Percentiles rank a stretch among this genome's conserved stretches.
Evolutionary conservation across 23 tunicate species (phyloP).

Genomic region (Styela plicata): DNA sequence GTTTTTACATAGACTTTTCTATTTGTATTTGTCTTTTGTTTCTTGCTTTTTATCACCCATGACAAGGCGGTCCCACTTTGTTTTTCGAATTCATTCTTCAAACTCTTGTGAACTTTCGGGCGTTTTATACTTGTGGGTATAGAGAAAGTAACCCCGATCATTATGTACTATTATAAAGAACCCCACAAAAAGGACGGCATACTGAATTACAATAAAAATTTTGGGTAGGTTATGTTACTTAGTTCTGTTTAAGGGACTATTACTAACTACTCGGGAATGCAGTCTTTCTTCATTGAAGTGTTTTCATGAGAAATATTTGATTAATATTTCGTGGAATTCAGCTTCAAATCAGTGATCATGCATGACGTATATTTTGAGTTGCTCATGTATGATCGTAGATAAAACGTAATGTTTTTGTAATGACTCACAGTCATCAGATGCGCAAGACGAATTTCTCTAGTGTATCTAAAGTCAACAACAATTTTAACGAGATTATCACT

Average conservation of each 20-base stretch:
- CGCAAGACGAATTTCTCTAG: neutral
- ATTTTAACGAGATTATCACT: neutral
- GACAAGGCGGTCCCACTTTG: neutral
- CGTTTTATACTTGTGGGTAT: neutral
- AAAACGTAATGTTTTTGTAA: no score
- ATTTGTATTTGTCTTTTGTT: neutral
- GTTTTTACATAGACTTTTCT: no score
- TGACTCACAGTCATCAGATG: neutral
- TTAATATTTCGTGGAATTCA: neutral
- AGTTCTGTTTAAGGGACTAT: neutral
- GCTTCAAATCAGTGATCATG: neutral
- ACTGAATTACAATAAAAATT: no score
- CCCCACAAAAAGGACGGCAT: neutral
- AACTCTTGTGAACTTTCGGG: neutral
- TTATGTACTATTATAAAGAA: no score
- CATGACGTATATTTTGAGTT: no score
- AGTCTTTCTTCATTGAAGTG: neutral
- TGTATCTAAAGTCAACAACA: neutral
- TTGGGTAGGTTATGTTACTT: no score
- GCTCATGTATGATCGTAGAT: no score
- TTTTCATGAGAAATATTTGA: neutral
- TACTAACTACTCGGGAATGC: neutral
- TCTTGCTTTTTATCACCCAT: neutral
- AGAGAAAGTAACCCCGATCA: neutral
- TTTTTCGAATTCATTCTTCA: no score